Evolutionary conservation across 2,797 vertebrate species (phyloP).

Genomic region (Tokudaia muenninki): DNA sequence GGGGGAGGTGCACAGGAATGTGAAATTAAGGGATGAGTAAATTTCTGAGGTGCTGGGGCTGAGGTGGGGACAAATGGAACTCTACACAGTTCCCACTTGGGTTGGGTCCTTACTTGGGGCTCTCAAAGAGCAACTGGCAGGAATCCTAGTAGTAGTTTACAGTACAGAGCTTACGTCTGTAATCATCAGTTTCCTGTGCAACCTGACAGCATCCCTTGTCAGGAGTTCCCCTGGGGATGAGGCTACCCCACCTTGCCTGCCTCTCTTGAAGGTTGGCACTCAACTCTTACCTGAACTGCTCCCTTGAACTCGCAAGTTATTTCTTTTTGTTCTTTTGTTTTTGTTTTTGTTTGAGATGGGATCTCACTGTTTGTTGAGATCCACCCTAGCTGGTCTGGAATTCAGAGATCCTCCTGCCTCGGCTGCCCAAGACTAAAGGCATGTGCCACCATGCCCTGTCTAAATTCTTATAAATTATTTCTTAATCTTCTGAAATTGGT

Average conservation of each 20-base stretch:
- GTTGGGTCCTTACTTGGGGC: not conserved
- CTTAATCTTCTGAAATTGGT: not conserved
- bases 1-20: slow-evolving; percentile 73
- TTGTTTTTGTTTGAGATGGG: not conserved
- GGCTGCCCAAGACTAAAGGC: not conserved
- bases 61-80: not conserved
- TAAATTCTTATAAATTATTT: not conserved
- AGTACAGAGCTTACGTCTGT: not conserved
- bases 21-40: slow-evolving; percentile 67
- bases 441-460: not conserved
- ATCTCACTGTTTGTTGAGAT: not conserved
- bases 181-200: not conserved
- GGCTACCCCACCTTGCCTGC: no score
- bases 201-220: not conserved
- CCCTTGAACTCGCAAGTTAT: not conserved
- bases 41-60: slow-evolving; percentile 58
- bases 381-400: not conserved
- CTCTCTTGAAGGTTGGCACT: not conserved
- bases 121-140: not conserved
- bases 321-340: not conserved
- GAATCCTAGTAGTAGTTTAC: not conserved
- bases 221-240: not conserved
- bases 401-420: not conserved
- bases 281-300: not conserved
- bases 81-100: not conserved